Base-by-base conservation (phyloP, 1,140 invertebrate species). In the Lithobius niger region DNA sequence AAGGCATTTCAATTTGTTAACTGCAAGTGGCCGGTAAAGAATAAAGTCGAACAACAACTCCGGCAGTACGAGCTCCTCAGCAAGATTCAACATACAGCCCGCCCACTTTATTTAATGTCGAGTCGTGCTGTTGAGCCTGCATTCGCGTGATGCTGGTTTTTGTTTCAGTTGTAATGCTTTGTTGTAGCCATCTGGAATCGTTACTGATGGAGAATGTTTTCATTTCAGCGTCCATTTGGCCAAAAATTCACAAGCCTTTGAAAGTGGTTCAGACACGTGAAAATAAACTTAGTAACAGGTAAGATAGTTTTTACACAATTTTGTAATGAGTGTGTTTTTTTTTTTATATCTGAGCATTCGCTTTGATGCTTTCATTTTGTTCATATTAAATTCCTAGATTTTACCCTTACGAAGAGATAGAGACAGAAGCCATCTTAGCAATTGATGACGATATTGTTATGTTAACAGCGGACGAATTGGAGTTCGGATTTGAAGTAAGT, bases 371-470 rank as follows among this genome's bases (percentile, higher is more conserved):
- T 54, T 42, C 48, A 27, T 19, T 47, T 21, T 53, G 19, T 56
- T 31, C 28, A 40, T n/a, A 27, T 47, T 57, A n/a, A n/a, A n/a
- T n/a, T n/a, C n/a, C 16, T 45, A 60, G 66, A 57, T 95, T 95
- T 72, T 91, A 82, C 71, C 90, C 90, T 0, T 94, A 91, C 69
- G 81, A 83, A 61, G 89, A 94, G 69, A 94, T 94, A 58, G 85
- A 92, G 76, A 93, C 90, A 1, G 90, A 94, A 72, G 88, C 87
- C 36, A 82, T 94, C 56, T 70, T 95, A 60, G 86, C 88, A 1
- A 86, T 95, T 59, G 90, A 95, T 68, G 90, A 94, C 71, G 90
- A 95, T 67, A 94, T 94, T 61, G 80, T 89, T 10, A 95, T 95
- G 90, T 69, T 97, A 56, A 94, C 88, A 21, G 77, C 87, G 3